Evolutionary conservation across 2,888 invertebrate species (phyloP).

Genomic region (Clanis bilineata): DNA sequence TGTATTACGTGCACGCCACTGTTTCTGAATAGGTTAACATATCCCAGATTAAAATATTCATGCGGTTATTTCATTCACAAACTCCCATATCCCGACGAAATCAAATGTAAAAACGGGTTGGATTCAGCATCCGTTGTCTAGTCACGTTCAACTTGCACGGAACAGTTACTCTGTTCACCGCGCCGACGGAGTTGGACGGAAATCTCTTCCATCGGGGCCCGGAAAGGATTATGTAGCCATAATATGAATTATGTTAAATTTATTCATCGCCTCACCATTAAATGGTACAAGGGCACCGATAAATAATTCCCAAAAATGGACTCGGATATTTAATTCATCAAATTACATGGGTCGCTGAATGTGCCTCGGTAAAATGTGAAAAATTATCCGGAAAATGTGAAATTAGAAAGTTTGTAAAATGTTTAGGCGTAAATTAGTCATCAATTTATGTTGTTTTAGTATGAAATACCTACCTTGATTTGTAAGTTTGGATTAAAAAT

Average conservation of each 20-base stretch:
- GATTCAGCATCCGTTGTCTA: constrained; percentile 38
- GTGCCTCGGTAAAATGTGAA: not conserved
- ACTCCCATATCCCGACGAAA: constrained; percentile 20
- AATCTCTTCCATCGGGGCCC: constrained; percentile 28
- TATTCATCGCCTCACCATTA: constrained; percentile 27
- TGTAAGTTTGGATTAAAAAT: too few species aligned
- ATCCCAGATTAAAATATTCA: not conserved
- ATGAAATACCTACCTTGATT: too few species aligned
- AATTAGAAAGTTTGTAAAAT: not conserved
- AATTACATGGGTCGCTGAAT: not conserved
- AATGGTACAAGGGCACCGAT: constrained; percentile 16
- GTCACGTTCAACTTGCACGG: constrained; percentile 44
- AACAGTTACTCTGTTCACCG: constrained; percentile 36
- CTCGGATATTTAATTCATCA: constrained; percentile 15
- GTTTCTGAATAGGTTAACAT: not conserved
- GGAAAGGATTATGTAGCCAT: constrained; percentile 34
- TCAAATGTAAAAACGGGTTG: constrained; percentile 32
- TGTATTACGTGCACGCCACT: too few species aligned
- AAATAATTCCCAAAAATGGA: constrained; percentile 11
- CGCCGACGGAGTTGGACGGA: constrained; percentile 30
- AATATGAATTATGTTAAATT: constrained; percentile 33
- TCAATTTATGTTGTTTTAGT: too few species aligned
- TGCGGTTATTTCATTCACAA: constrained; percentile 17
- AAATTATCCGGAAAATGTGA: not conserved
- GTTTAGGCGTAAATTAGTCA: not conserved